Conservation (phyloP, 1,140 invertebrate genomes). For the Oncopeltus fasciatus region DNA sequence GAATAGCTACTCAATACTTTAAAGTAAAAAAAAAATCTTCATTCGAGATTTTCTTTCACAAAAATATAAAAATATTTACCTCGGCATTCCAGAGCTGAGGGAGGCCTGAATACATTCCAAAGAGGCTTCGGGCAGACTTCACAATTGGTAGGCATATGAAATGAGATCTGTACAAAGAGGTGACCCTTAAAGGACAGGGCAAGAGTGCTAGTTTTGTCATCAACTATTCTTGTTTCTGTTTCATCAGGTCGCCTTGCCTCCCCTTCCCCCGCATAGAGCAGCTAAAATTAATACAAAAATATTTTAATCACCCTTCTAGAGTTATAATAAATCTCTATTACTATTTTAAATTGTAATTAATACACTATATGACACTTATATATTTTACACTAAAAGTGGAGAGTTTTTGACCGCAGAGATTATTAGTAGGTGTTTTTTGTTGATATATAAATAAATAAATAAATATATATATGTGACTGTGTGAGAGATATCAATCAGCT, state of each 20-base stretch:
- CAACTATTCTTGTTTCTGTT: conserved; percentile 33
- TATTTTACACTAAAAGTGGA: neutral
- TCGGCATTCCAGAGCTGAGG: conserved; percentile 89
- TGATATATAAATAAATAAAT: too few species aligned
- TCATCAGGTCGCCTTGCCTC: conserved; percentile 76
- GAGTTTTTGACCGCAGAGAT: too few species aligned
- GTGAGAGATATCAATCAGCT: too few species aligned
- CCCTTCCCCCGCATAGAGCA: conserved; percentile 85
- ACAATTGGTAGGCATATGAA: conserved; percentile 94
- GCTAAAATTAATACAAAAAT: conserved; percentile 29
- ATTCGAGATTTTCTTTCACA: too few species aligned
- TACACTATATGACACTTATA: neutral
- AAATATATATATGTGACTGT: too few species aligned
- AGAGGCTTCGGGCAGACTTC: conserved; percentile 92
- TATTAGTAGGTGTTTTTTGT: too few species aligned
- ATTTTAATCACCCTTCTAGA: too few species aligned
- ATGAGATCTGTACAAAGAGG: conserved; percentile 89
- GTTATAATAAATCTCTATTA: too few species aligned
- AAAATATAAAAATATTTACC: conserved; percentile 52
- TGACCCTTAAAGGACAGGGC: conserved; percentile 78
- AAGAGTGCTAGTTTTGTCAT: conserved; percentile 55
- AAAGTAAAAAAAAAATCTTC: too few species aligned
- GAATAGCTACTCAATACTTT: too few species aligned
- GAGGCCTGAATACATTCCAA: conserved; percentile 93
- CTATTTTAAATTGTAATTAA: too few species aligned